A percentile compares a stretch with the other conserved stretches of the same genome.
phyloP scores from a whole-genome alignment of 2,888 invertebrate species.

The Atherix ibis region DNA sequence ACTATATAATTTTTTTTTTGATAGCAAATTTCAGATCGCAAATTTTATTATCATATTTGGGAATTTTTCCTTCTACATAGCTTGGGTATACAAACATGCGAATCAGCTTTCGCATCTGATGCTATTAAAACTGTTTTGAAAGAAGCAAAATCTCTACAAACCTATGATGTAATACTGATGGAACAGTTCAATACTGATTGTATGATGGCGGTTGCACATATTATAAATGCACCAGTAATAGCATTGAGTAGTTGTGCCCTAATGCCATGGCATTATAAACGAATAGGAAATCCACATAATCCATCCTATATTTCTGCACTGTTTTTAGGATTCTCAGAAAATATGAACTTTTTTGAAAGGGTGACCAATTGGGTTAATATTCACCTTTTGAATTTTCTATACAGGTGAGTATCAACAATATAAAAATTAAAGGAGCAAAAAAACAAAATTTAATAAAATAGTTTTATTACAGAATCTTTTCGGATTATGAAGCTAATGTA shows the following conservation, averaged over 20 bases:
- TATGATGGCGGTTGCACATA: conserved; percentile 46
- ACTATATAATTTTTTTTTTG: too few relatives aligned
- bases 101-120: conserved; percentile 23
- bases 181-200: conserved; percentile 62
- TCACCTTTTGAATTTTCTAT: conserved; percentile 20
- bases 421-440: too few relatives aligned
- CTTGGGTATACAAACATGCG: conserved; percentile 27
- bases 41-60: too few relatives aligned
- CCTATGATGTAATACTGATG: conserved; percentile 48
- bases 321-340: conserved; percentile 34
- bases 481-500: conserved; percentile 18
- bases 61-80: conserved; percentile 27
- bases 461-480: conserved; percentile 11
- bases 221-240: conserved; percentile 45
- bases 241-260: conserved; percentile 39
- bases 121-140: conserved; percentile 28
- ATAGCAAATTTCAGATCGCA: too few relatives aligned
- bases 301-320: conserved; percentile 40
- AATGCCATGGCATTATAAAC: conserved; percentile 43
- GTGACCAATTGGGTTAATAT: conserved; percentile 32
- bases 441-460: too few relatives aligned
- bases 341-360: conserved; percentile 33
- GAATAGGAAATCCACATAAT: conserved; percentile 42
- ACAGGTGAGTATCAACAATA: conserved; percentile 16
- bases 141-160: too few relatives aligned